Base-by-base conservation (phyloP, 2,888 invertebrate genomes). In the Cordilura impudica region DNA sequence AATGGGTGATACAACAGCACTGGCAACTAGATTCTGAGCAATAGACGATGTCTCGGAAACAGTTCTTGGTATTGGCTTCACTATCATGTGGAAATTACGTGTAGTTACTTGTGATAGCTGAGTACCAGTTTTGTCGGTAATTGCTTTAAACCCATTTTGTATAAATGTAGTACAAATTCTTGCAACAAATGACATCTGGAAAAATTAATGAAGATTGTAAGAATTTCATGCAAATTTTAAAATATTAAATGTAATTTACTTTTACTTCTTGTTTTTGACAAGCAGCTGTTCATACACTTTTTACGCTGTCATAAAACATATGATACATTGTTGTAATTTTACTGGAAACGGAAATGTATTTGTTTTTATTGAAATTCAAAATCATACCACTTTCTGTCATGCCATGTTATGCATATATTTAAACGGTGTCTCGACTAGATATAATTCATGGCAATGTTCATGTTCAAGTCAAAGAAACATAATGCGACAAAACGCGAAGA, bases 71-170 rank as follows among this genome's bases (percentile, higher is more conserved):
- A 79, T 61, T 14, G 85, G 82, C 21, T 83, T 84, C 2, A 83
- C 66, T 65, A 89, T 81, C 51, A 83, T 67, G 53, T 88, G 88
- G 39, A 87, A 89, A 21, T 82, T 83, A 10, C 86, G 84, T 7
- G 65, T 84, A 82, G 35, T 1, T 4, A n/a, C 4, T 43, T 31
- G 56, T 4, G 31, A 14, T 7, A 21, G 8, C 53, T 16, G 7
- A 39, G 63, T 0, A 76, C 14, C 69, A 74, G n/a, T n/a, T n/a
- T 31, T 75, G 53, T 81, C 82, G 4, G 39, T 26, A 6, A 82
- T 10, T 18, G 29, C 16, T n/a, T 61, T 76, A 23, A 79, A 10
- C 0, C 78, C 56, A 39, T 58, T 54, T 19, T 53, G 43, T 31
- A 65, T 39, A 0, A 87, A 6, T 79, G 69, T 16, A 60, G 82